A percentile compares a stretch with the other conserved stretches of the same genome.
Conservation (phyloP, 2,113 vertebrate species). For the Apodemus sylvaticus region DNA sequence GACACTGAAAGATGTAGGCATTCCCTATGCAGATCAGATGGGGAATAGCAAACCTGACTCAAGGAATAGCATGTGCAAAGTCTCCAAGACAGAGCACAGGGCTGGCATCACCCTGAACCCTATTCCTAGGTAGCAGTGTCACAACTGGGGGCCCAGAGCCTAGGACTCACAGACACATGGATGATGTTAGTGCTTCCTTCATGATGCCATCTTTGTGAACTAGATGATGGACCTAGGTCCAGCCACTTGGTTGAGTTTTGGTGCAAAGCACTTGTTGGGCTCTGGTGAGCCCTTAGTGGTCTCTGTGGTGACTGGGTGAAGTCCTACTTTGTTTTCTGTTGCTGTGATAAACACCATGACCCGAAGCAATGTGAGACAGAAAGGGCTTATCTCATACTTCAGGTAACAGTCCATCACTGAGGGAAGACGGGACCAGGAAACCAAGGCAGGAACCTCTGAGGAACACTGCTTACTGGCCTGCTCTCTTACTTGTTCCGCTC, state of each 20-base stretch:
- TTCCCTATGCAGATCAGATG: not conserved
- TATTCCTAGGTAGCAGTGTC: not conserved
- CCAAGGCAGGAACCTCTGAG: not conserved
- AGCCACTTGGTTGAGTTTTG: not conserved
- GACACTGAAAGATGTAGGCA: not conserved
- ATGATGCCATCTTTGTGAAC: fast-evolving
- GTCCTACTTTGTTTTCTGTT: not conserved
- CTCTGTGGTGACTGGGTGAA: fast-evolving
- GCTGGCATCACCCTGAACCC: not conserved
- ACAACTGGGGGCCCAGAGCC: not conserved
- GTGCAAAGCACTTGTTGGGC: not conserved
- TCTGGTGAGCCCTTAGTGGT: not conserved
- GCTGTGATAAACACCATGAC: not conserved
- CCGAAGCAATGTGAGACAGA: not conserved
- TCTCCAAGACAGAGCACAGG: not conserved
- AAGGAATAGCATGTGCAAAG: not conserved
- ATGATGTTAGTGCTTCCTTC: not conserved
- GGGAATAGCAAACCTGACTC: not conserved
- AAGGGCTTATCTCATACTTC: not conserved
- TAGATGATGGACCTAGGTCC: not conserved
- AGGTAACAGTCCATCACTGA: not conserved
- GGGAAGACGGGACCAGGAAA: not conserved
- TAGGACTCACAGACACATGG: not conserved
- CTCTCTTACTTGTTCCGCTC: not conserved
- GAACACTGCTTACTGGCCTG: not conserved